These are phyloP conservation scores for Catharus minimus DNA, from an alignment of 2,113 vertebrate genomes.

Conservation along the genomic window DNA sequence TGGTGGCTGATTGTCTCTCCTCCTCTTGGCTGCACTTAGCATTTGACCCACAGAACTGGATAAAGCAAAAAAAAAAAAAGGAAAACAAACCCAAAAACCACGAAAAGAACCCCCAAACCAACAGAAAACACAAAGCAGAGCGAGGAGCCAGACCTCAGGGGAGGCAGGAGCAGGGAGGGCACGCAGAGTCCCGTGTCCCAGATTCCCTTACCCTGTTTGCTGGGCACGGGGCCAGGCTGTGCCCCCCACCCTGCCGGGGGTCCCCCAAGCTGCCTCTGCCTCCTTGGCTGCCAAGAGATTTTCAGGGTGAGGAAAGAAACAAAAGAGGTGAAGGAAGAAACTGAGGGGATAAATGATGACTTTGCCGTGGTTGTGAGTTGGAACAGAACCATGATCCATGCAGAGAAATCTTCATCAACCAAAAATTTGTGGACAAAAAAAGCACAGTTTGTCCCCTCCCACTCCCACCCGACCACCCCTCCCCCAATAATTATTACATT, in stretches of 20 bases:
- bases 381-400: conserved; percentile 48
- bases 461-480: conserved; percentile 51
- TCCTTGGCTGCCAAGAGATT: background rate
- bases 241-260: background rate
- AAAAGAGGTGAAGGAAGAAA: background rate
- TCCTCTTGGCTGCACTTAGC: conserved; percentile 52
- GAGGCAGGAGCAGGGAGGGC: background rate
- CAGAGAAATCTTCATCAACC: conserved; percentile 57
- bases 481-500: conserved; percentile 71
- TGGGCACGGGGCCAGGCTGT: background rate
- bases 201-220: background rate
- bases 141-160: rapidly evolving
- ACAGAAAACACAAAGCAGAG: background rate
- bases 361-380: background rate
- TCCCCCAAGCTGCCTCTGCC: background rate
- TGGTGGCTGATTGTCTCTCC: conserved; percentile 71
- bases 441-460: conserved; percentile 50
- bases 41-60: conserved; percentile 9
- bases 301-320: background rate
- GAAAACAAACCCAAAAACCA: background rate
- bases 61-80: background rate
- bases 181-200: background rate
- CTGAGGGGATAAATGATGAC: background rate
- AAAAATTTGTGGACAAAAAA: conserved; percentile 51
- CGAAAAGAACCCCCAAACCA: background rate